These are phyloP conservation scores for Sternotherus odoratus DNA, from an alignment of 2,797 vertebrate species.

Conservation along the genomic window DNA sequence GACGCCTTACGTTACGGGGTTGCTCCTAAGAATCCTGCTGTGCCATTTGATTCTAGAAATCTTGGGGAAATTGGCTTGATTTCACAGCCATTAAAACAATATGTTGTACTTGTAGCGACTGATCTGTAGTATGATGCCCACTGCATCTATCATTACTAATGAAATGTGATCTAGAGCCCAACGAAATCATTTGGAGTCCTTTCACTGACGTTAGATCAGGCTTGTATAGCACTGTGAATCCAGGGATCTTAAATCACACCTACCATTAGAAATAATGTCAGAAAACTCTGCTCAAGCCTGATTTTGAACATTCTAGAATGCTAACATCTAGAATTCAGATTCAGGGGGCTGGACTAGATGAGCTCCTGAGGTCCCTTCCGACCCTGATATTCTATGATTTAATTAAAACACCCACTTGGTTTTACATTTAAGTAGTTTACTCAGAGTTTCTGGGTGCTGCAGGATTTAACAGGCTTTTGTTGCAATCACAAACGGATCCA, in stretches of 20 bases:
- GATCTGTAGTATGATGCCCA: not conserved
- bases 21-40: not conserved
- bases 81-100: not conserved
- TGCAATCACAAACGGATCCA: not conserved
- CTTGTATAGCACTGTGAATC: not conserved
- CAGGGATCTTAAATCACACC: not conserved
- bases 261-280: not conserved
- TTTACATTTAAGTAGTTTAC: not conserved
- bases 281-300: not conserved
- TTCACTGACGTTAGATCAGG: not conserved
- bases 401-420: not conserved
- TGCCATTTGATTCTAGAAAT: not conserved
- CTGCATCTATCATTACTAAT: not conserved
- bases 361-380: too few species aligned
- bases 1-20: not conserved
- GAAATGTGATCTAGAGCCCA: not conserved
- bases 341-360: too few species aligned
- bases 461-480: not conserved
- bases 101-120: not conserved
- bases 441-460: not conserved
- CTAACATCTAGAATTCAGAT: too few species aligned
- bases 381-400: not conserved
- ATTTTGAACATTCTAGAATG: not conserved
- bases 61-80: not conserved
- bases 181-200: not conserved